Evolutionary conservation across 2,797 vertebrate species (phyloP), one percentile per base, ranked within the genome.

Genomic region (Brachyrhaphis roseni): DNA sequence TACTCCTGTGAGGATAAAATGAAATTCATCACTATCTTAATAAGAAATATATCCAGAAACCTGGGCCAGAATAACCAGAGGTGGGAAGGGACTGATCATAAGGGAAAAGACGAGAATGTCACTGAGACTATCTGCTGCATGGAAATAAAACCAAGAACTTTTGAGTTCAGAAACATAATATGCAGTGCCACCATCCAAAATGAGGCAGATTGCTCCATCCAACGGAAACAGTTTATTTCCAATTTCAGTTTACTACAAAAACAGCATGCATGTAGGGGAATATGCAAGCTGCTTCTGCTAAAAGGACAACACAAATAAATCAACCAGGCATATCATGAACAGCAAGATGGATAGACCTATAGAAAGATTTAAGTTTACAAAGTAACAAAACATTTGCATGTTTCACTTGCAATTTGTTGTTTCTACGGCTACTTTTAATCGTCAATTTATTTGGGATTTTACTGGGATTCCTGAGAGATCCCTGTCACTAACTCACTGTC

Each of bases 1-100:
- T 96, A 96, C 88, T 96, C 96, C 98, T 98, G 91, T 76, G 92
- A 94, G 82, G 86, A 90, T 81, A 84, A 92, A 57, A 90, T 51
- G 78, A 70, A 81, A 92, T 85, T 85, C 62, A 85, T 91, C 78
- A 91, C 80, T 75, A 81, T 79, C 41, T 85, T 71, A 53, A 75
- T 86, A 76, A 77, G 74, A 79, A 72, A 86, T 80, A 75, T 76
- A 53, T 45, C 53, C 73, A 71, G 75, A 82, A 51, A 84, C 23
- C 2, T 62, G 72, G 57, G 82, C 59, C 31, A 15, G 39, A 76
- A 55, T 31, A 82, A 71, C 20, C 49, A 78, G 43, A 53, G 20
- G 62, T 66, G 26, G 62, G 57, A 74, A 55, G 59, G 39, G 28
- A 76, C 28, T 51, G 72, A 47, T 68, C 68, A 78, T 76, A 64